Percentiles rank a stretch among this genome's conserved stretches.
Conservation (phyloP, 2,113 vertebrate genomes). For the Nyctereutes procyonoides region DNA sequence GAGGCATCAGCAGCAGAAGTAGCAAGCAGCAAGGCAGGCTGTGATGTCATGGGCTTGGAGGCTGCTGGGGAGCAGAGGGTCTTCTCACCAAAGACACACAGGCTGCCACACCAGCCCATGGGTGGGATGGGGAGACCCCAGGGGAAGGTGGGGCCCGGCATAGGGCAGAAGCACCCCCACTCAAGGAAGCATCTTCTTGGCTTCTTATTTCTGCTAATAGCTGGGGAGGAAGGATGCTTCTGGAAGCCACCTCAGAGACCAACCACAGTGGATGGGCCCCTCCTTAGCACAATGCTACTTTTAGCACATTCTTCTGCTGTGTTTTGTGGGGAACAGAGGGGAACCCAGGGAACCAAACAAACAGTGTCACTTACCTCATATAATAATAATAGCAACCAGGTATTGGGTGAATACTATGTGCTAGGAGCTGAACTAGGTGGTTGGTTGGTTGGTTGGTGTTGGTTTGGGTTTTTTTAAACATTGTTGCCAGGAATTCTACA, state of each 20-base stretch:
- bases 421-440: neutral
- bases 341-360: conserved; percentile 35
- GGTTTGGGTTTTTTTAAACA: neutral
- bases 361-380: neutral
- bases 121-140: neutral
- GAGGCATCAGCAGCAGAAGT: neutral
- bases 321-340: conserved; percentile 7
- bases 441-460: neutral
- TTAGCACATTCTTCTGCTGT: conserved; percentile 38
- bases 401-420: neutral
- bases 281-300: neutral
- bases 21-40: neutral
- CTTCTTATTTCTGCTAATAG: conserved; percentile 18
- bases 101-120: neutral
- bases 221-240: conserved; percentile 33
- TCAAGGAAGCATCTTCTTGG: neutral
- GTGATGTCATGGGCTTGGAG: neutral
- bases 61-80: too few species aligned
- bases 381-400: neutral
- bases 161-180: neutral
- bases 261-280: neutral
- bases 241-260: neutral
- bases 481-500: conserved; percentile 19
- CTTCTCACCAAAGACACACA: neutral
- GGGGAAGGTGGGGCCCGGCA: neutral